phyloP scores from a whole-genome alignment of 2,113 vertebrate genomes.

The Mesitornis unicolor region DNA sequence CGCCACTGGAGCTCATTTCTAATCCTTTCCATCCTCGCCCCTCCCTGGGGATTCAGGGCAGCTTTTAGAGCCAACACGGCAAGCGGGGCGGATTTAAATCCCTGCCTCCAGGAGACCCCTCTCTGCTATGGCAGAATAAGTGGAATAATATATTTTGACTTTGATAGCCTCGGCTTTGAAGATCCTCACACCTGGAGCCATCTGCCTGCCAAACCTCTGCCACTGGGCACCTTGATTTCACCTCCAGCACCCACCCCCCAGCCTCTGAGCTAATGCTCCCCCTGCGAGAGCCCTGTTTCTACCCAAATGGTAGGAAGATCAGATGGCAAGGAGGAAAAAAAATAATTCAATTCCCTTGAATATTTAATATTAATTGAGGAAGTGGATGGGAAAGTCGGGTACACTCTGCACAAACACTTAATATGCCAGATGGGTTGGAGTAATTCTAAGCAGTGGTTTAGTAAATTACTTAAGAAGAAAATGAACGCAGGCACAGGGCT shows the following conservation, averaged over 20 bases:
- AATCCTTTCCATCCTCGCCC: background rate
- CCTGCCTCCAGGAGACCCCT: background rate
- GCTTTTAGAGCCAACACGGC: background rate
- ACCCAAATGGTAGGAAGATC: background rate
- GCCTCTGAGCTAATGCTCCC: background rate
- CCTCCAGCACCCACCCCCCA: background rate
- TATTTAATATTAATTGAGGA: constrained; percentile 50
- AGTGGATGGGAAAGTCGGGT: constrained; percentile 12
- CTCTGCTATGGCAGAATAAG: background rate
- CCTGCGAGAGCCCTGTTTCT: background rate
- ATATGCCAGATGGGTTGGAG: constrained; percentile 45
- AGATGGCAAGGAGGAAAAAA: background rate
- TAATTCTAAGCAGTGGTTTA: constrained; percentile 27
- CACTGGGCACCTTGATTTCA: background rate
- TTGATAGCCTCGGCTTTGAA: background rate
- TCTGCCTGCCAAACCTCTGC: background rate
- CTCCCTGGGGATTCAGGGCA: background rate
- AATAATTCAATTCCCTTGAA: background rate
- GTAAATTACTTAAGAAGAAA: constrained; percentile 39
- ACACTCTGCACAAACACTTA: constrained; percentile 28
- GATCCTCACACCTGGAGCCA: background rate
- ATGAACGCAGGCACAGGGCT: constrained; percentile 6
- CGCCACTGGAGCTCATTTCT: background rate
- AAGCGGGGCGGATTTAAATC: background rate
- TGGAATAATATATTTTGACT: background rate